phyloP scores from a whole-genome alignment of 1,140 invertebrate genomes.

The Dreissena polymorpha region DNA sequence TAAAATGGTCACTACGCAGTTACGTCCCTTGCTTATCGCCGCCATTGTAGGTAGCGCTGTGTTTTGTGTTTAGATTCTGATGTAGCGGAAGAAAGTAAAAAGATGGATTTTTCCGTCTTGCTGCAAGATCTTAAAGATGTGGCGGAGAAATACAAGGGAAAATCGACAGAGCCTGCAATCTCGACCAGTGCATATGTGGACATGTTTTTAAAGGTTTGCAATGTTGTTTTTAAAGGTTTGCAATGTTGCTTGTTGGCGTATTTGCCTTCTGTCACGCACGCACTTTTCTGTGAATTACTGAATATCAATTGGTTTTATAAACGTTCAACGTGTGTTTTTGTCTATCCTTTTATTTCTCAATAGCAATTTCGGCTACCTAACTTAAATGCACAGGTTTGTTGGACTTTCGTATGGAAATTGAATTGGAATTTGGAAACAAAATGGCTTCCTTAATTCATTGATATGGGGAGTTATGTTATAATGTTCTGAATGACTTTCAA shows the following conservation, averaged over 20 bases:
- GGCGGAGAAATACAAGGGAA: slow-evolving; percentile 54
- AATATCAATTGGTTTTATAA: no score
- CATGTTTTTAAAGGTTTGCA: slow-evolving; percentile 54
- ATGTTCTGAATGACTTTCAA: no score
- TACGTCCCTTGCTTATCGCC: slow-evolving; percentile 10
- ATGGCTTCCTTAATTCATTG: not conserved
- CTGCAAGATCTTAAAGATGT: slow-evolving; percentile 53
- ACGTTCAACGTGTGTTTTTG: no score
- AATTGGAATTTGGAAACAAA: not conserved
- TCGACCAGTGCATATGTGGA: slow-evolving; percentile 51
- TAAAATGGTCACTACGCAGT: slow-evolving; percentile 26
- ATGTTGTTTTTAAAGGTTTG: not conserved
- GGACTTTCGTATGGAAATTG: not conserved
- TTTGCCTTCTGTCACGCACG: slow-evolving; percentile 45
- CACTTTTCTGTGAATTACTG: not conserved
- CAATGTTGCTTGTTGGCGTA: slow-evolving; percentile 18
- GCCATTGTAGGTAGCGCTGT: slow-evolving; percentile 44
- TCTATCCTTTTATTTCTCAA: no score
- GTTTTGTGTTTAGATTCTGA: slow-evolving; percentile 49
- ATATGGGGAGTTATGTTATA: not conserved
- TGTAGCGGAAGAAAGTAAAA: slow-evolving; percentile 23
- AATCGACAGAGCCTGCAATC: slow-evolving; percentile 39
- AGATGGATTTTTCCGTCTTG: slow-evolving; percentile 54
- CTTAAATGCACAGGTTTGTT: no score
- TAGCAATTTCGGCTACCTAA: no score